Base-by-base conservation (phyloP, 1,140 invertebrate genomes). In the Belonocnema kinseyi region DNA sequence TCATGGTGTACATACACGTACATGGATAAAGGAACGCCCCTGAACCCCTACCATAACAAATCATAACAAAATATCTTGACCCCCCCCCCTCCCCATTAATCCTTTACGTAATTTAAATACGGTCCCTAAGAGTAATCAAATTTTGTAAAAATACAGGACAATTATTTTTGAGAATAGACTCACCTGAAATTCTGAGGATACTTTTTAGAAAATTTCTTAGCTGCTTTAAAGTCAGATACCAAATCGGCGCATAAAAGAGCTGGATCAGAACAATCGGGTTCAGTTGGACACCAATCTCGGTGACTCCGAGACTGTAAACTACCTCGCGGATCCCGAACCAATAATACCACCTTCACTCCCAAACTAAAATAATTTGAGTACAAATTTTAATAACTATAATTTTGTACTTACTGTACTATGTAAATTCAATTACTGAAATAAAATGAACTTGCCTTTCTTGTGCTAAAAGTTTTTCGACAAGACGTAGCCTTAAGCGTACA, bases 251-350 rank as follows among this genome's bases (percentile, higher is more conserved):
- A 98, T 0, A 98, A 92, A 46, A 94, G 89, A 26, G 92, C 88
- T 0, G 96, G 94, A 85, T 97, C 93, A 86, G 94, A 94, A 90
- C 97, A 98, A 87, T 97, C 96, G 8, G 95, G 94, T 77, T 94
- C 93, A n/a, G 94, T 94, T 0, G 94, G 95, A 87, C 97, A 98
- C 95, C 97, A 98, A 72, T 94, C 93, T 5, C 96, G 93, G 88
- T 97, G 96, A 77, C 95, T 94, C 53, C 97, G 92, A 0, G 97
- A 97, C 88, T 97, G 96, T 87, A 97, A 92, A 66, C 95, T 96
- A 17, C 96, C 97, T 56, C 97, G 92, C 12, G 97, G 97, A 92
- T 98, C 97, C 58, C 97, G 92, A 52, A 97, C 94, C 78, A 98
- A 89, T 16, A 97, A 90, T 74, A 98, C 89, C 74, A 98, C 93